phyloP scores from a whole-genome alignment of 2,888 invertebrate genomes.

The Psococerastis gibbosa region DNA sequence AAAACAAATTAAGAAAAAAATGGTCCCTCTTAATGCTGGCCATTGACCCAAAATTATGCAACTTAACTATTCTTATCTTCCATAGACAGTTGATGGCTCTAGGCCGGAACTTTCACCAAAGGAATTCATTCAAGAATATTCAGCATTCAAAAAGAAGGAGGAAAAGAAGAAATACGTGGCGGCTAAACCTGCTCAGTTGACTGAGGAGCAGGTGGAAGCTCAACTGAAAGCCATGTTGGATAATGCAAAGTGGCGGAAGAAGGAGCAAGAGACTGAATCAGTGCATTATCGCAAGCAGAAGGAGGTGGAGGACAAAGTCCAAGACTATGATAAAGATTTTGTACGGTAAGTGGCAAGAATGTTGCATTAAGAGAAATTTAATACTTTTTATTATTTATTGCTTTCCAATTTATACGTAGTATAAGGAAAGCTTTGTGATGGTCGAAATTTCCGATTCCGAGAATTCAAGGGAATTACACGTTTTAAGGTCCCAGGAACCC shows the following conservation, averaged over 20 bases:
- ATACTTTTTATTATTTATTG: too few species aligned
- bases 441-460: too few species aligned
- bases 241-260: slow-evolving; percentile 18
- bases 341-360: slow-evolving; percentile 17
- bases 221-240: slow-evolving; percentile 18
- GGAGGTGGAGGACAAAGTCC: slow-evolving; percentile 14
- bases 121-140: background rate
- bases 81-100: slow-evolving; percentile 1
- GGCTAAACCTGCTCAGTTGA: background rate
- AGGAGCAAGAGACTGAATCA: slow-evolving; percentile 16
- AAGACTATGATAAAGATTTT: slow-evolving; percentile 18
- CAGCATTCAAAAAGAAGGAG: background rate
- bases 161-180: background rate
- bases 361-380: background rate
- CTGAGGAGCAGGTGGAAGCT: slow-evolving; percentile 17
- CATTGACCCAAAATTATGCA: too few species aligned
- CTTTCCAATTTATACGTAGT: too few species aligned
- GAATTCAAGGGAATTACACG: too few species aligned
- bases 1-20: too few species aligned
- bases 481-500: too few species aligned
- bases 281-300: slow-evolving; percentile 15
- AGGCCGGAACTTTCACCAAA: slow-evolving; percentile 3
- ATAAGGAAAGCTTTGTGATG: too few species aligned
- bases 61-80: background rate
- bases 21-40: too few species aligned